Evolutionary conservation across 2,797 vertebrate species (phyloP).

Genomic region (Cryptoblepharus egeriae): DNA sequence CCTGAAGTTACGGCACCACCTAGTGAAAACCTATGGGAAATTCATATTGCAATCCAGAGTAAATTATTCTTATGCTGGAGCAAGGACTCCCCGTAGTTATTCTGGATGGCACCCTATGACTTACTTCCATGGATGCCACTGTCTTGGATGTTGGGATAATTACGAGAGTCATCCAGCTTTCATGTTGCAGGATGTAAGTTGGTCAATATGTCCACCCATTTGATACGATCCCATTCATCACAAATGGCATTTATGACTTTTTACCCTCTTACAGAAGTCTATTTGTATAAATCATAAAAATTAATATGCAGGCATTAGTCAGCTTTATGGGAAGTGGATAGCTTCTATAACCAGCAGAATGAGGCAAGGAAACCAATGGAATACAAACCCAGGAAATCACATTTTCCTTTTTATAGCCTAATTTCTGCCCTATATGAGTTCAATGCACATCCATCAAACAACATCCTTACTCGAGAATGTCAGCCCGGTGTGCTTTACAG

Average conservation of each 20-base stretch:
- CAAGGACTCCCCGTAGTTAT: too few relatives aligned
- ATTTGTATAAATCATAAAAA: conserved; percentile 32
- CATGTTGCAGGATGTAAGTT: conserved; percentile 35
- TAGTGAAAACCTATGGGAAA: too few relatives aligned
- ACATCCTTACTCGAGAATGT: not conserved
- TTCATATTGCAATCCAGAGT: too few relatives aligned
- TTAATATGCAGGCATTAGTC: not conserved
- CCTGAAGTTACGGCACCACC: too few relatives aligned
- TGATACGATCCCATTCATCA: conserved; percentile 22
- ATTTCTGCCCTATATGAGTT: conserved; percentile 28
- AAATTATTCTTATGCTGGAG: too few relatives aligned
- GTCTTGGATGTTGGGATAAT: conserved; percentile 38
- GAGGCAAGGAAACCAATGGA: not conserved
- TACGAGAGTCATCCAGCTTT: conserved; percentile 36
- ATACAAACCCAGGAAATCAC: not conserved
- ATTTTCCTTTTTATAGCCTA: conserved; percentile 42
- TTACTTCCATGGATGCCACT: conserved; percentile 49
- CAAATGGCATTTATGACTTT: conserved; percentile 7
- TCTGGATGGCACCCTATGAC: too few relatives aligned
- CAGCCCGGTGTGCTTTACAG: not conserved
- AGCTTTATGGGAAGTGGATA: not conserved
- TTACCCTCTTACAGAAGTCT: not conserved
- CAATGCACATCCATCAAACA: conserved; percentile 39
- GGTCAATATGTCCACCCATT: conserved; percentile 15
- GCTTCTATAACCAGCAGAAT: not conserved